These are phyloP conservation scores for Lanius collurio DNA, from an alignment of 2,113 vertebrate genomes.

Conservation along the genomic window DNA sequence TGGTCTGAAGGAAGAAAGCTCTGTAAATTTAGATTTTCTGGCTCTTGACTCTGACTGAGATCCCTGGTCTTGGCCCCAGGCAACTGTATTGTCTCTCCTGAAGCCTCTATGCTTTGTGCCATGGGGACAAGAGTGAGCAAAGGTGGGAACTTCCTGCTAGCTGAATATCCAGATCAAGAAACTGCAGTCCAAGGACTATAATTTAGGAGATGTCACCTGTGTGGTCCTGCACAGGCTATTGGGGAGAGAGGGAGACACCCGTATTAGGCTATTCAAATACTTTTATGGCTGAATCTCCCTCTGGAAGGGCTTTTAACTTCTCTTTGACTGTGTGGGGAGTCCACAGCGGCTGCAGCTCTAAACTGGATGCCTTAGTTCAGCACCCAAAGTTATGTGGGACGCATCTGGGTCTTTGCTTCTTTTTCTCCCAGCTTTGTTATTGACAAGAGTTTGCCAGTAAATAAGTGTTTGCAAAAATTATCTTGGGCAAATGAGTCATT, in stretches of 20 bases:
- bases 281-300: background rate
- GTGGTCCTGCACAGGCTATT: background rate
- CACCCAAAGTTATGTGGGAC: background rate
- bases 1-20: background rate
- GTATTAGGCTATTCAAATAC: background rate
- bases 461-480: background rate
- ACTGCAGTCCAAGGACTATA: background rate
- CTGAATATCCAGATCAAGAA: background rate
- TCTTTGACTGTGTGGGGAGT: background rate
- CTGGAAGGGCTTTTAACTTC: background rate
- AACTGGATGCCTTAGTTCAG: background rate
- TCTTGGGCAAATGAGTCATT: conserved; percentile 44
- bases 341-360: background rate
- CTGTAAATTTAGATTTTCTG: background rate
- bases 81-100: background rate
- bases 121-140: background rate
- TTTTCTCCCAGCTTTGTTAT: background rate
- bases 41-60: background rate
- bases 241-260: background rate
- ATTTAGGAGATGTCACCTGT: background rate
- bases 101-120: background rate
- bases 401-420: background rate
- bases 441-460: conserved; percentile 9
- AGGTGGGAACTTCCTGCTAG: background rate
- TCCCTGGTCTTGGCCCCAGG: background rate